Evolutionary conservation across 1,140 invertebrate species (phyloP).

Genomic region (Liolophura sinensis): DNA sequence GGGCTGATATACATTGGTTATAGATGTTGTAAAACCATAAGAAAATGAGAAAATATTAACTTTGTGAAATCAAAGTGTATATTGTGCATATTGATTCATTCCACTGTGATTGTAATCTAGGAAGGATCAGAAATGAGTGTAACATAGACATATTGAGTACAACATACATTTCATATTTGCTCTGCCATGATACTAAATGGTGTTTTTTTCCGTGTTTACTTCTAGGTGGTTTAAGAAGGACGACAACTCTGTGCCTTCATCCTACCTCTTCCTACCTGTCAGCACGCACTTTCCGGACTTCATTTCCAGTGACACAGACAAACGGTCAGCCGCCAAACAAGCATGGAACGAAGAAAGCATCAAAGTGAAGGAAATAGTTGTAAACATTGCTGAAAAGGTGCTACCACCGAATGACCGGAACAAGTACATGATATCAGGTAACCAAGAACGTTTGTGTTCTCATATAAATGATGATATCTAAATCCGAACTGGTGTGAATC

Average conservation of each 20-base stretch:
- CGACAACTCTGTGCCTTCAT: constrained; percentile 71
- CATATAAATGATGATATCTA: no score
- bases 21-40: no score
- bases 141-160: no score
- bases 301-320: not conserved
- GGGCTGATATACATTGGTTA: no score
- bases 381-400: constrained; percentile 5
- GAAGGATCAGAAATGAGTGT: no score
- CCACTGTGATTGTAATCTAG: no score
- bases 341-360: constrained; percentile 5
- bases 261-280: constrained; percentile 71
- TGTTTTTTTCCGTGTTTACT: not conserved
- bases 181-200: no score
- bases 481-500: no score
- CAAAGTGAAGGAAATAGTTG: constrained; percentile 3
- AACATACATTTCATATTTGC: no score
- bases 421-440: constrained; percentile 13
- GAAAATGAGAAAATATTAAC: no score
- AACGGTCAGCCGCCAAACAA: not conserved
- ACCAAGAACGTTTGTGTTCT: not conserved
- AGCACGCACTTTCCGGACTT: constrained; percentile 32
- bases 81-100: no score
- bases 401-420: not conserved
- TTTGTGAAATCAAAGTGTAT: no score
- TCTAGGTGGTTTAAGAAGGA: constrained; percentile 74